These are phyloP conservation scores for Scomberomorus guttatus DNA, from an alignment of 2,797 vertebrate species.

Conservation along the genomic window DNA sequence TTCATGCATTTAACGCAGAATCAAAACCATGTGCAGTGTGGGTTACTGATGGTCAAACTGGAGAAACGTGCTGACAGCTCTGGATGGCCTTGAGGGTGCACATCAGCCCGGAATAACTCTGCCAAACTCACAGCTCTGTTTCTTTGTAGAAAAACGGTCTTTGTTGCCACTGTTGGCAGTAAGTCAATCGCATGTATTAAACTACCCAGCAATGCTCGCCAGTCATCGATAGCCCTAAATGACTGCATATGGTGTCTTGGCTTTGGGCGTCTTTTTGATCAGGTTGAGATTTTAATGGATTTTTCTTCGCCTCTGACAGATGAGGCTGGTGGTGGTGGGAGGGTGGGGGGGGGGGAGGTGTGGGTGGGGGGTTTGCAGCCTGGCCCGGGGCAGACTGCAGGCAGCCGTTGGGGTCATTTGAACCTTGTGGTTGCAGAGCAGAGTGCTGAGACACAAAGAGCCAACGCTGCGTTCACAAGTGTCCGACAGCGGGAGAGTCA, in stretches of 20 bases:
- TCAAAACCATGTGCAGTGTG: constrained; percentile 77
- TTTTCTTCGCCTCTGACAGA: constrained; percentile 82
- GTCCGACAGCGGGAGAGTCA: constrained; percentile 89
- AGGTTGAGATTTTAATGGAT: constrained; percentile 87
- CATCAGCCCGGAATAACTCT: constrained; percentile 63
- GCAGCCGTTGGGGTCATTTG: constrained; percentile 86
- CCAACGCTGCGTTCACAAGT: constrained; percentile 85
- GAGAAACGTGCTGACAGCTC: constrained; percentile 74
- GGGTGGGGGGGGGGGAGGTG: neutral
- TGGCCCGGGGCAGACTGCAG: constrained; percentile 76
- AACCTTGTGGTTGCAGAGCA: constrained; percentile 91
- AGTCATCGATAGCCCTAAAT: constrained; percentile 87
- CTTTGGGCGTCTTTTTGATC: constrained; percentile 83
- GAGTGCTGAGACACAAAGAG: constrained; percentile 86
- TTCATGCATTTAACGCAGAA: constrained; percentile 66
- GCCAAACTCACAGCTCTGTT: constrained; percentile 75
- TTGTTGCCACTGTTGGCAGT: constrained; percentile 86
- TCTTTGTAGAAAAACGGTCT: constrained; percentile 72
- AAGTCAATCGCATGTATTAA: constrained; percentile 87
- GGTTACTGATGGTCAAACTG: constrained; percentile 57
- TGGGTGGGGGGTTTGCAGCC: constrained; percentile 49
- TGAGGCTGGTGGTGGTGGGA: constrained; percentile 31
- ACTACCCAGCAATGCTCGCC: constrained; percentile 77
- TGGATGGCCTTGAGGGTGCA: constrained; percentile 71
- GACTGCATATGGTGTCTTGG: constrained; percentile 84